A percentile compares a stretch with the other conserved stretches of the same genome.
Evolutionary conservation across 2,113 vertebrate genomes (phyloP).

Genomic region (Limnothrissa miodon): DNA sequence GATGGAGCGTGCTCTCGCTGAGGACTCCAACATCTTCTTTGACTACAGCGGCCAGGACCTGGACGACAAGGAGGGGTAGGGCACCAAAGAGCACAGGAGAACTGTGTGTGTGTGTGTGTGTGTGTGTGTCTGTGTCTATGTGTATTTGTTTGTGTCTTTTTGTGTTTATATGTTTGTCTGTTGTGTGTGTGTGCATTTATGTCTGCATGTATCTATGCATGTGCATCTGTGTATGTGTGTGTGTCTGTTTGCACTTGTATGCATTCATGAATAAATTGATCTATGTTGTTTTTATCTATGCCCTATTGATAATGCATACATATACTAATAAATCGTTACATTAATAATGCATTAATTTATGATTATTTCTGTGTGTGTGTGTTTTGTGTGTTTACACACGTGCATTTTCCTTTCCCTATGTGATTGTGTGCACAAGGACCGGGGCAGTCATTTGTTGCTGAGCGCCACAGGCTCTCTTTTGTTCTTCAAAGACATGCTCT

Average conservation of each 20-base stretch:
- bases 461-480: constrained; percentile 46
- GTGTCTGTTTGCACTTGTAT: not conserved
- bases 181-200: constrained; percentile 11
- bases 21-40: constrained; percentile 93
- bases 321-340: not conserved
- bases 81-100: too few relatives aligned
- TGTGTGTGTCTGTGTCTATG: not conserved
- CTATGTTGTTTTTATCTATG: too few relatives aligned
- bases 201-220: not conserved
- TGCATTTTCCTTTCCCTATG: not conserved
- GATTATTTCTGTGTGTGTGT: constrained; percentile 40
- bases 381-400: constrained; percentile 36
- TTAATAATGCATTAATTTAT: not conserved
- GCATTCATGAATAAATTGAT: not conserved
- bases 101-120: constrained; percentile 19
- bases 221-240: not conserved
- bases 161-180: too few relatives aligned
- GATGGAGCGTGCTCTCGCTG: constrained; percentile 91
- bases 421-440: not conserved
- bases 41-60: constrained; percentile 91
- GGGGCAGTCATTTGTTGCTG: not conserved
- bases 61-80: constrained; percentile 95
- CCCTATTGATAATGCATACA: too few relatives aligned
- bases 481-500: constrained; percentile 62
- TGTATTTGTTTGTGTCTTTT: not conserved